Base-by-base conservation (phyloP, 1,140 invertebrate genomes). In the Euura saliciscinereae region DNA sequence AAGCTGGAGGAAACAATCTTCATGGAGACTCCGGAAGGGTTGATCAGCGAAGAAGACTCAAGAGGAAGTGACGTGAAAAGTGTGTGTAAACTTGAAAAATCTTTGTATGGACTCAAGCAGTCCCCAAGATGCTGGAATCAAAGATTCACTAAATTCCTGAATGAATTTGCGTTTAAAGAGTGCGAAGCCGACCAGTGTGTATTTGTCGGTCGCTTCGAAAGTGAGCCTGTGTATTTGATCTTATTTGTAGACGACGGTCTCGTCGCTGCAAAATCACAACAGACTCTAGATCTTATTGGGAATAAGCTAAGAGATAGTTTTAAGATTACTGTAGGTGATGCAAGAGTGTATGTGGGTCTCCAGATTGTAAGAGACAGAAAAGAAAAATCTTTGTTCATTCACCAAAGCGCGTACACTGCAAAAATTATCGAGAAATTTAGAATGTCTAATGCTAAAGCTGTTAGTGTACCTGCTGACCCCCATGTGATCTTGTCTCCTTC, bases 21-120 rank as follows among this genome's bases (percentile, higher is more conserved):
- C 64, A 78, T 81, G 79, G 6, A 79, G 72, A 74, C 79, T 68
- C 86, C 86, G 10, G 65, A 84, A 64, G 80, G 77, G 28, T 28
- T 28, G 7, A 73, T 74, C 11, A 45, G 70, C 2, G 73, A 77
- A 6, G 44, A 68, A 4, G 28, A 46, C 0, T 28, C 28, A 28
- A 51, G 11, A 51, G 46, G 6, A 11, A 51, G 46, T 51, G 46
- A 11, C 11, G 46, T 51, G 46, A 51, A 11, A 7, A 11, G 6
- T 7, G 46, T 51, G 46, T 51, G 46, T 51, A 51, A 11, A 51
- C 11, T 51, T 6, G 11, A 51, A 7, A 51, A 51, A 11, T 51
- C 46, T 1, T 11, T 51, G 6, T 51, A 51, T 11, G 46, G 46
- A 7, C 11, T 51, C 6, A 51, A 51, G 11, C 46, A 51, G 11